A percentile compares a stretch with the other conserved stretches of the same genome.
phyloP scores from a whole-genome alignment of 2,888 invertebrate species.

The Drosophila buzzatii region DNA sequence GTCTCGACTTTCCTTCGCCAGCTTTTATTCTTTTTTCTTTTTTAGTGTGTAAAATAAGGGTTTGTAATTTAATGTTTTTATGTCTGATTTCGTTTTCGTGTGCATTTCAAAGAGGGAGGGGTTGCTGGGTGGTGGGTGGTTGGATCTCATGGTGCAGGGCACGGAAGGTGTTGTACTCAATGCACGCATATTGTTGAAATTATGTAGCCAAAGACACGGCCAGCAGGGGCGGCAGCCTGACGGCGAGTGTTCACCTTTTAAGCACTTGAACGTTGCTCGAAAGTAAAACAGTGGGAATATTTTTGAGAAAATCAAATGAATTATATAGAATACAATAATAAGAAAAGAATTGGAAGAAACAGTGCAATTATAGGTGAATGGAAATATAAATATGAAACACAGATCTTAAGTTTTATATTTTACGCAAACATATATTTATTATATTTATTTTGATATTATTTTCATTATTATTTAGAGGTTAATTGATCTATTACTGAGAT shows the following conservation, averaged over 20 bases:
- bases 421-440: not conserved
- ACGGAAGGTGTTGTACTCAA: constrained; percentile 48
- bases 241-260: constrained; percentile 68
- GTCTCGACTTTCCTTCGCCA: constrained; percentile 62
- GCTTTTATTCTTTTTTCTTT: constrained; percentile 56
- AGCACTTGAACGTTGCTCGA: constrained; percentile 45
- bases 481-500: not conserved
- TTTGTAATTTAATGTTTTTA: constrained; percentile 83
- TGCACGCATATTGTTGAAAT: constrained; percentile 83
- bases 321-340: not conserved
- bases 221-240: constrained; percentile 10
- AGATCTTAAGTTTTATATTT: too few species aligned
- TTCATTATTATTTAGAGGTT: too few species aligned
- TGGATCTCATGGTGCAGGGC: constrained; percentile 5
- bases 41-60: constrained; percentile 79
- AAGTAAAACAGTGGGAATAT: constrained; percentile 45
- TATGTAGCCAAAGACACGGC: constrained; percentile 71
- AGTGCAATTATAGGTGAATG: not conserved
- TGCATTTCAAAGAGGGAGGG: constrained; percentile 25
- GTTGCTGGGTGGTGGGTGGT: constrained; percentile 23
- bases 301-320: not conserved
- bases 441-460: not conserved
- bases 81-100: constrained; percentile 80
- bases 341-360: not conserved
- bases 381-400: too few species aligned